Conservation (phyloP, 2,113 vertebrate genomes). For the Acrocephalus kingi region DNA sequence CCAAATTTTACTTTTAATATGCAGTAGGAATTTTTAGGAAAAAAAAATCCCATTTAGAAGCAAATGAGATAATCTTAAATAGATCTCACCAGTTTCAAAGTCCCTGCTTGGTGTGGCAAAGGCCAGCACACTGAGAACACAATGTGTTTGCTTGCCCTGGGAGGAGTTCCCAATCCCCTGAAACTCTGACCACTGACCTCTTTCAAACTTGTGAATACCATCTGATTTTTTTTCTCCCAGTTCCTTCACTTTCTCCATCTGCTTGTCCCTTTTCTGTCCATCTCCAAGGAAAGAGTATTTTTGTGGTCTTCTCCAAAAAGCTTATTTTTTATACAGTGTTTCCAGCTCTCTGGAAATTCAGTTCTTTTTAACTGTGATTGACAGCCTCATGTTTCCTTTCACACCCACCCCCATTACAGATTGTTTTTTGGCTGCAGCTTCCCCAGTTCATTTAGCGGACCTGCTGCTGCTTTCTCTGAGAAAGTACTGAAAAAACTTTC, state of each 20-base stretch:
- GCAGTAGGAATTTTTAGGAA: background rate
- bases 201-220: background rate
- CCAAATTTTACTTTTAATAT: background rate
- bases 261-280: background rate
- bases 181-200: background rate
- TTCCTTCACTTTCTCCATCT: background rate
- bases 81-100: background rate
- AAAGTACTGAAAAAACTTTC: background rate
- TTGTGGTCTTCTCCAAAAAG: background rate
- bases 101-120: background rate
- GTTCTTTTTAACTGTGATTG: conserved; percentile 32
- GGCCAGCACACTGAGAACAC: background rate
- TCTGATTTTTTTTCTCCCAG: background rate
- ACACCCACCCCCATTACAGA: conserved; percentile 20
- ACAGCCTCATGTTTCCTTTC: conserved; percentile 50
- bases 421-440: conserved; percentile 36
- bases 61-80: background rate
- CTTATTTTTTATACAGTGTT: background rate
- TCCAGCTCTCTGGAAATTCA: conserved; percentile 11
- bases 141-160: background rate
- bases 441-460: background rate
- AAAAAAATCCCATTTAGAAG: background rate
- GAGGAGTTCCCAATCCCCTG: background rate
- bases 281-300: background rate
- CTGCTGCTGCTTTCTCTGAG: background rate